Evolutionary conservation across 2,888 invertebrate genomes (phyloP).

Genomic region (Dorcus hopei): DNA sequence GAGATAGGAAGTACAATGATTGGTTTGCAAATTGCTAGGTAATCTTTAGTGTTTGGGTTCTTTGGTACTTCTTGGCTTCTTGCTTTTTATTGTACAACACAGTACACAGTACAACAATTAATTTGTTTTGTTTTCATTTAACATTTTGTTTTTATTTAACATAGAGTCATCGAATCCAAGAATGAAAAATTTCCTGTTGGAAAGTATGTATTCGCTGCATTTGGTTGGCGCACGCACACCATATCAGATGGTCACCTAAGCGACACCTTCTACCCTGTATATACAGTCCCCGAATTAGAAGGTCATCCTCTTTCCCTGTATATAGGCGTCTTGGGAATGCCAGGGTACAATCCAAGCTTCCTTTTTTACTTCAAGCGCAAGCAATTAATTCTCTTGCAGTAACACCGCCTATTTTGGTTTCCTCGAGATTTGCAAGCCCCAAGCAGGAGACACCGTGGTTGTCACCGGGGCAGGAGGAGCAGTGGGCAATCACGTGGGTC

Average conservation of each 20-base stretch:
- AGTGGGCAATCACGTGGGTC: conserved; percentile 74
- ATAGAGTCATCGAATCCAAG: conserved; percentile 66
- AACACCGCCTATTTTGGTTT: conserved; percentile 75
- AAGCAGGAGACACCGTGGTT: conserved; percentile 68
- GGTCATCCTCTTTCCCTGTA: conserved; percentile 59
- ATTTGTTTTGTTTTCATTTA: neutral
- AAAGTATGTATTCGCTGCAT: conserved; percentile 57
- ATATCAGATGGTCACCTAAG: conserved; percentile 67
- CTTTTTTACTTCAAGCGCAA: neutral
- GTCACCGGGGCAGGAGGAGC: conserved; percentile 78
- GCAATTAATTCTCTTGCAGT: conserved; percentile 43
- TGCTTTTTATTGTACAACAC: too few relatives aligned
- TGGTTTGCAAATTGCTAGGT: conserved; percentile 70
- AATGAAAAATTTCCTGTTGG: conserved; percentile 64
- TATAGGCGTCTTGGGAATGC: conserved; percentile 66
- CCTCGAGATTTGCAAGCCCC: conserved; percentile 66
- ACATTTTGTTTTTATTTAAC: conserved; percentile 25
- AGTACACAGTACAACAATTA: too few relatives aligned
- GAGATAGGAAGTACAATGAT: conserved; percentile 60
- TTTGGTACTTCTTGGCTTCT: too few relatives aligned
- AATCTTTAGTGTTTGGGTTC: conserved; percentile 27
- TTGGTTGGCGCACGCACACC: conserved; percentile 68
- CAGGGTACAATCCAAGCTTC: conserved; percentile 53
- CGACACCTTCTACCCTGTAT: conserved; percentile 35
- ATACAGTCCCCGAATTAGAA: conserved; percentile 57